Percentiles rank a stretch among this genome's conserved stretches.
These are phyloP conservation scores for Dasypolia templi DNA, from an alignment of 2,888 invertebrate species.

Conservation along the genomic window DNA sequence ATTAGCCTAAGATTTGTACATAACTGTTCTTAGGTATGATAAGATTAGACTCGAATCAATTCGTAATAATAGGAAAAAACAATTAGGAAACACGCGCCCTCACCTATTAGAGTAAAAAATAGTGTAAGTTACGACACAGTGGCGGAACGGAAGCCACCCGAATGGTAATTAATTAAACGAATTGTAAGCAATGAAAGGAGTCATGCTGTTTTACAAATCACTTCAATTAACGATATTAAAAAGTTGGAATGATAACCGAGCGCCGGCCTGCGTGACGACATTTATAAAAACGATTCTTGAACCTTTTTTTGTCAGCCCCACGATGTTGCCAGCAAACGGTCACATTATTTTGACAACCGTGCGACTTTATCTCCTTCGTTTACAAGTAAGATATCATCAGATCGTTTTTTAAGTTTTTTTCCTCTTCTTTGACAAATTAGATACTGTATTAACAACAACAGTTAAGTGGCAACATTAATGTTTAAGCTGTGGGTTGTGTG, in stretches of 20 bases:
- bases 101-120: slow-evolving; percentile 83
- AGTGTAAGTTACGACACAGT: slow-evolving; percentile 81
- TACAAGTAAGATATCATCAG: slow-evolving; percentile 69
- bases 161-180: slow-evolving; percentile 90
- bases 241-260: slow-evolving; percentile 86
- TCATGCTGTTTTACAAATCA: slow-evolving; percentile 91
- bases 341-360: slow-evolving; percentile 83
- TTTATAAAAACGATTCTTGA: slow-evolving; percentile 73
- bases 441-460: slow-evolving; percentile 70
- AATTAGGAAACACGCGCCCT: slow-evolving; percentile 78
- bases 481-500: slow-evolving; percentile 62
- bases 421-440: slow-evolving; percentile 61
- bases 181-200: slow-evolving; percentile 90
- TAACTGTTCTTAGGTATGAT: slow-evolving; percentile 36
- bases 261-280: slow-evolving; percentile 81
- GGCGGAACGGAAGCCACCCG: slow-evolving; percentile 87
- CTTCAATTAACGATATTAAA: slow-evolving; percentile 91
- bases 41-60: slow-evolving; percentile 54
- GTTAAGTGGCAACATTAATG: slow-evolving; percentile 65
- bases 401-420: slow-evolving; percentile 53
- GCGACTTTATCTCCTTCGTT: slow-evolving; percentile 82
- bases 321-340: slow-evolving; percentile 70
- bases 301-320: slow-evolving; percentile 70
- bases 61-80: slow-evolving; percentile 67
- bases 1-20: slow-evolving; percentile 5